phyloP scores from a whole-genome alignment of 1,140 invertebrate genomes.

The Marisa cornuarietis region DNA sequence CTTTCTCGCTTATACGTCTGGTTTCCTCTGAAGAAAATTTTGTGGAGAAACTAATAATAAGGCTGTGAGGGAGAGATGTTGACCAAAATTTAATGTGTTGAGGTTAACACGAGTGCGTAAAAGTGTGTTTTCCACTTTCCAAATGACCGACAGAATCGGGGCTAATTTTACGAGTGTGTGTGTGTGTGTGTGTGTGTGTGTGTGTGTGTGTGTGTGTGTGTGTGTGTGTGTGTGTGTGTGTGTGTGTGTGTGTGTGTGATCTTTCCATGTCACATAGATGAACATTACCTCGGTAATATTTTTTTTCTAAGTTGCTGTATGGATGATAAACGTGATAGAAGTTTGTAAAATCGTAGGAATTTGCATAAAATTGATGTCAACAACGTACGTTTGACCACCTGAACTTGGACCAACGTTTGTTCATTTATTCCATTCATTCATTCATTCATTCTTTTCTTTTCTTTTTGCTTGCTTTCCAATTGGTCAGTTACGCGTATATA shows the following conservation, averaged over 20 bases:
- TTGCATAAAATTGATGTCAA: too few species aligned
- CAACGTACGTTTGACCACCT: too few species aligned
- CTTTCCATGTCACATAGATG: too few species aligned
- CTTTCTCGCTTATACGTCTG: too few species aligned
- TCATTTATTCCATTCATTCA: too few species aligned
- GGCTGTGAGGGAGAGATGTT: background rate
- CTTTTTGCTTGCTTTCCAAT: background rate
- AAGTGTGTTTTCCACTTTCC: too few species aligned
- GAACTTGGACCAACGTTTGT: background rate
- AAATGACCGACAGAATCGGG: background rate
- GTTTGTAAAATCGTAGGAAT: too few species aligned
- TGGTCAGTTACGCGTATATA: background rate
- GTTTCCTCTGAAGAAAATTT: too few species aligned
- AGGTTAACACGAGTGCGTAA: too few species aligned
- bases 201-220: slow-evolving; percentile 16
- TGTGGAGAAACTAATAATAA: background rate
- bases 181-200: slow-evolving; percentile 15
- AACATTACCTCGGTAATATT: too few species aligned
- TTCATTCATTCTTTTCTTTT: background rate
- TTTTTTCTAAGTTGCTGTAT: too few species aligned
- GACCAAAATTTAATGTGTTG: background rate
- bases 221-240: background rate
- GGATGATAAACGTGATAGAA: too few species aligned
- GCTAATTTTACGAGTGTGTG: background rate
- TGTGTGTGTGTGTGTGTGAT: slow-evolving; percentile 15